A percentile compares a stretch with the other conserved stretches of the same genome.
These are phyloP conservation scores for Callipepla squamata DNA, from an alignment of 2,113 vertebrate species.

Conservation along the genomic window DNA sequence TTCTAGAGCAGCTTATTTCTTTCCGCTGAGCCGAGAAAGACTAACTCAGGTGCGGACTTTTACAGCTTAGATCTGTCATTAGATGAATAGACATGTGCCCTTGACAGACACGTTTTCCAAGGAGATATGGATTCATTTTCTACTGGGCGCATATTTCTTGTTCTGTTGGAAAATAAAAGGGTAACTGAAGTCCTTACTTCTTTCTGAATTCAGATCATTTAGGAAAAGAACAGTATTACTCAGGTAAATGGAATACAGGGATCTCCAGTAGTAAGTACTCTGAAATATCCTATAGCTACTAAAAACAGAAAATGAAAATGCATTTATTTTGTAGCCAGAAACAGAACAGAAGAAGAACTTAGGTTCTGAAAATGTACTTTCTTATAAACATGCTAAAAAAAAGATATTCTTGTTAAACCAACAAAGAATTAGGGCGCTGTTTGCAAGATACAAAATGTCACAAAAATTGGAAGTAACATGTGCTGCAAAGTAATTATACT, in stretches of 20 bases:
- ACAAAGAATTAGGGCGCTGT: not conserved
- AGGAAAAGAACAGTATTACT: not conserved
- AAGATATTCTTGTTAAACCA: not conserved
- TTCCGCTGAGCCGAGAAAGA: not conserved
- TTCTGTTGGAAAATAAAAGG: not conserved
- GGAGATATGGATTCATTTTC: not conserved
- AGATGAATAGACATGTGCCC: not conserved
- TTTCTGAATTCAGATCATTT: not conserved
- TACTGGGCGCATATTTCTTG: not conserved
- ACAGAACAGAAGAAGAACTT: not conserved
- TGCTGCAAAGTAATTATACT: not conserved
- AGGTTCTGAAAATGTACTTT: not conserved
- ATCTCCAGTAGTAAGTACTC: not conserved
- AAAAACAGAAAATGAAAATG: not conserved
- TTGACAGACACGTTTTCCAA: not conserved
- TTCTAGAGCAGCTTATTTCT: not conserved
- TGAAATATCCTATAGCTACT: not conserved
- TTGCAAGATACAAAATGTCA: not conserved
- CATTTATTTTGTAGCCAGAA: not conserved
- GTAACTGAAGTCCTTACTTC: not conserved
- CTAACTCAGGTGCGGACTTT: not conserved
- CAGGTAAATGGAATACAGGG: not conserved
- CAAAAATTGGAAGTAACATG: conserved; percentile 4
- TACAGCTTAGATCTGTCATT: not conserved
- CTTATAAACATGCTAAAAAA: not conserved